A percentile compares a stretch with the other conserved stretches of the same genome.
phyloP scores from a whole-genome alignment of 2,113 vertebrate genomes.

The Pollachius pollachius region DNA sequence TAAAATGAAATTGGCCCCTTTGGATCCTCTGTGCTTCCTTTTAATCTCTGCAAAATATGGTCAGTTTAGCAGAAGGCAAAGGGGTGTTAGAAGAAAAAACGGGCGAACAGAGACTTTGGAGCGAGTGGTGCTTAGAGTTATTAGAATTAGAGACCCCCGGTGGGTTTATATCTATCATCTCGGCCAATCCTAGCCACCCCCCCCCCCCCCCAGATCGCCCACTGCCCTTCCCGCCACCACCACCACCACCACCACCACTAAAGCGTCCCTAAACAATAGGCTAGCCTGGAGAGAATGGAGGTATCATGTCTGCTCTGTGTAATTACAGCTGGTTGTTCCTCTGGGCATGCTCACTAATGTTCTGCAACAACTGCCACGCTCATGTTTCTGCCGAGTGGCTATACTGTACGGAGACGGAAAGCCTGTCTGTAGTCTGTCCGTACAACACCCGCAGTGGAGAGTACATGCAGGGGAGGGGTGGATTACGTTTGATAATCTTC shows the following conservation, averaged over 20 bases:
- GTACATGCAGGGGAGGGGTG: too few species aligned
- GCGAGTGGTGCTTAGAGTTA: neutral
- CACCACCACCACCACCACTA: slow-evolving; percentile 6
- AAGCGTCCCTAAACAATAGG: slow-evolving; percentile 30
- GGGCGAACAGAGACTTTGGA: slow-evolving; percentile 46
- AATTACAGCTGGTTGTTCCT: slow-evolving; percentile 50
- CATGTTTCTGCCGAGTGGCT: too few species aligned
- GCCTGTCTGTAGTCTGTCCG: too few species aligned
- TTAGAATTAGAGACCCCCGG: slow-evolving; percentile 19
- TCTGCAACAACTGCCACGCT: slow-evolving; percentile 31
- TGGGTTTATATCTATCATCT: slow-evolving; percentile 55
- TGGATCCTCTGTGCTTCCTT: slow-evolving; percentile 60
- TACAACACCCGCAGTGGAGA: too few species aligned
- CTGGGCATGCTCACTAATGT: slow-evolving; percentile 29
- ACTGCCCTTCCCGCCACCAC: slow-evolving; percentile 24
- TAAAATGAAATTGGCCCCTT: slow-evolving; percentile 68
- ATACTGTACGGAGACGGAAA: too few species aligned
- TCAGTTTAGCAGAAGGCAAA: slow-evolving; percentile 53
- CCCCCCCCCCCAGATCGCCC: slow-evolving; percentile 43
- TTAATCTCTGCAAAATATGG: slow-evolving; percentile 57
- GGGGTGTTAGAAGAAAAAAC: slow-evolving; percentile 62
- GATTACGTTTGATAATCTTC: too few species aligned
- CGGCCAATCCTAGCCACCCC: slow-evolving; percentile 34
- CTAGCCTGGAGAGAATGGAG: slow-evolving; percentile 37
- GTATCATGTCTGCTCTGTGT: slow-evolving; percentile 54